Evolutionary conservation across 2,797 vertebrate species (phyloP).

Genomic region (Schizopygopsis pylzovi): DNA sequence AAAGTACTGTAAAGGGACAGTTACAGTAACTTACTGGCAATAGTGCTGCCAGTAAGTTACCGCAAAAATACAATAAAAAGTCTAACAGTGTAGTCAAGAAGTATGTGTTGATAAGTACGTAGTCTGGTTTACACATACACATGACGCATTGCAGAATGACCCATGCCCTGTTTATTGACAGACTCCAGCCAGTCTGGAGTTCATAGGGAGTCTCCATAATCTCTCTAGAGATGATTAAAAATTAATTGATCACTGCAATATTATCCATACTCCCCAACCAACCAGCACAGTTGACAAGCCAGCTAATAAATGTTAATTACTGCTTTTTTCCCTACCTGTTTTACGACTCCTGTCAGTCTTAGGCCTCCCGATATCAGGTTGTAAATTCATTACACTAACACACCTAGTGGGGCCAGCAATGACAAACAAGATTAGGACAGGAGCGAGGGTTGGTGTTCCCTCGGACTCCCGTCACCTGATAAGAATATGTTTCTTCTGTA

Average conservation of each 20-base stretch:
- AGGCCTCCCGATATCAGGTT: constrained; percentile 83
- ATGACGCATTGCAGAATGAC: constrained; percentile 72
- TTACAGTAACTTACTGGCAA: too few species aligned
- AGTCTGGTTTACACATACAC: constrained; percentile 44
- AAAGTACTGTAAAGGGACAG: too few species aligned
- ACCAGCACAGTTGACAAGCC: constrained; percentile 63
- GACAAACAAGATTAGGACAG: constrained; percentile 93
- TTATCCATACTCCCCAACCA: constrained; percentile 73
- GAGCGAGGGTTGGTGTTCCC: constrained; percentile 65
- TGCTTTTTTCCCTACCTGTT: constrained; percentile 65
- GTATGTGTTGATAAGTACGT: constrained; percentile 58
- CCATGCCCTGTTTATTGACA: constrained; percentile 90
- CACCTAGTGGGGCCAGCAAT: constrained; percentile 88
- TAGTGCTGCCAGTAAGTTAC: too few species aligned
- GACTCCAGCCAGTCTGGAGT: constrained; percentile 89
- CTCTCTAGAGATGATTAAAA: constrained; percentile 84
- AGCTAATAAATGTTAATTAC: constrained; percentile 89
- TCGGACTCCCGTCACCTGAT: constrained; percentile 43
- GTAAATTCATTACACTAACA: constrained; percentile 99
- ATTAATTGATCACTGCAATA: constrained; percentile 85
- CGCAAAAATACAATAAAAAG: too few species aligned
- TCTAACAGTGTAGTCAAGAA: too few species aligned
- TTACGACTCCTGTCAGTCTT: constrained; percentile 88
- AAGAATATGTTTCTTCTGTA: constrained; percentile 12
- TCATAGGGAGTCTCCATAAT: constrained; percentile 81